Conservation (phyloP, 1,140 invertebrate species). For the Hydropsyche tenuis region DNA sequence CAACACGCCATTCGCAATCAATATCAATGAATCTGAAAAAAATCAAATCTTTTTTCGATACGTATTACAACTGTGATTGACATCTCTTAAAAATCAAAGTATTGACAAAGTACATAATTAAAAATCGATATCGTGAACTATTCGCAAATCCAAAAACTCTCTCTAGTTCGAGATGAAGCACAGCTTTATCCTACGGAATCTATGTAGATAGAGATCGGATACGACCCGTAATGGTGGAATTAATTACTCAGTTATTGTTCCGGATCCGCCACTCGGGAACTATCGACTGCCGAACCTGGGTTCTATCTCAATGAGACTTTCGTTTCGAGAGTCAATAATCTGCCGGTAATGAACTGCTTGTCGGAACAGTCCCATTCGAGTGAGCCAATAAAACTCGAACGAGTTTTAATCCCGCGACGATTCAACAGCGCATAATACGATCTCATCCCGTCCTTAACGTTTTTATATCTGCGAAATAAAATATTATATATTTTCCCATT, state of each 20-base stretch:
- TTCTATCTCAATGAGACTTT: constrained; percentile 8
- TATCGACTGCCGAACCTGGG: constrained; percentile 1
- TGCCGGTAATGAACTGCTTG: constrained; percentile 20
- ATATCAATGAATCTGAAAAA: no score
- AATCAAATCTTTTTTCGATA: no score
- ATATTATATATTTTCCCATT: no score
- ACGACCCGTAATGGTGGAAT: constrained; percentile 7
- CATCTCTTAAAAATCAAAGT: no score
- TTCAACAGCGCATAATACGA: not conserved
- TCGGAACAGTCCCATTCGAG: not conserved
- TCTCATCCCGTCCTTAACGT: no score
- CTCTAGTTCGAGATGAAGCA: no score
- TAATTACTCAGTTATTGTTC: constrained; percentile 23
- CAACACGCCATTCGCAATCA: no score
- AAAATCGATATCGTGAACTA: no score
- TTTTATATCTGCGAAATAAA: no score
- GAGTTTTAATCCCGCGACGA: not conserved
- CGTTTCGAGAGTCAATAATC: constrained; percentile 26
- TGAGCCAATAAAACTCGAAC: constrained; percentile 15
- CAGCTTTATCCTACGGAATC: not conserved
- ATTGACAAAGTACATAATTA: no score
- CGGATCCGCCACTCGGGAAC: constrained; percentile 18
- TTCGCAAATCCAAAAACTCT: no score
- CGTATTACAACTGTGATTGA: no score
- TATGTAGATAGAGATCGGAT: not conserved